Conservation (phyloP, 2,113 vertebrate species). For the Archocentrus centrarchus region DNA sequence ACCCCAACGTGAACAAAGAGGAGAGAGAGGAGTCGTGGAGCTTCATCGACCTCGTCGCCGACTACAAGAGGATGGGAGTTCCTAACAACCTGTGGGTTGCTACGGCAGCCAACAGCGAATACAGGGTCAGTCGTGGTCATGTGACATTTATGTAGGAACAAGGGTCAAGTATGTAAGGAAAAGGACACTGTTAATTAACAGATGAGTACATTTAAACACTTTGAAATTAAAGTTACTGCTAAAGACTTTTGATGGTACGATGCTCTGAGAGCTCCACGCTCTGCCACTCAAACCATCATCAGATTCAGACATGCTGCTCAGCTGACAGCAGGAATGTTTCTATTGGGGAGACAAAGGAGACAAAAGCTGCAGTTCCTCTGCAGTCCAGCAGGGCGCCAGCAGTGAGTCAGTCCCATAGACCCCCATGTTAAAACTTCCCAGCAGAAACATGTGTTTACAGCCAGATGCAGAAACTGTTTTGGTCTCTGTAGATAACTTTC, state of each 20-base stretch:
- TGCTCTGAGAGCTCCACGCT: not conserved
- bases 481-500: too few relatives aligned
- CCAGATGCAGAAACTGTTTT: too few relatives aligned
- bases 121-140: conserved; percentile 82
- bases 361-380: too few relatives aligned
- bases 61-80: conserved; percentile 93
- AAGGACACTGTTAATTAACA: not conserved
- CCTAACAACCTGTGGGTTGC: conserved; percentile 90
- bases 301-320: not conserved
- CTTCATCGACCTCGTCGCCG: conserved; percentile 85
- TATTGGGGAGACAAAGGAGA: too few relatives aligned
- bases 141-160: not conserved
- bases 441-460: too few relatives aligned
- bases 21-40: conserved; percentile 91
- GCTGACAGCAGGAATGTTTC: too few relatives aligned
- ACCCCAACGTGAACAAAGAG: conserved; percentile 91
- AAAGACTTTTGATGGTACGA: not conserved
- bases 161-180: too few relatives aligned
- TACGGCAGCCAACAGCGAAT: conserved; percentile 91
- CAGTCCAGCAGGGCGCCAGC: too few relatives aligned
- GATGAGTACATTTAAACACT: not conserved
- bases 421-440: too few relatives aligned
- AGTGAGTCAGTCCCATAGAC: too few relatives aligned
- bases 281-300: too few relatives aligned
- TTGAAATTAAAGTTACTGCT: not conserved